Conservation (phyloP, 2,888 invertebrate species). For the Polydrusus tereticollis region DNA sequence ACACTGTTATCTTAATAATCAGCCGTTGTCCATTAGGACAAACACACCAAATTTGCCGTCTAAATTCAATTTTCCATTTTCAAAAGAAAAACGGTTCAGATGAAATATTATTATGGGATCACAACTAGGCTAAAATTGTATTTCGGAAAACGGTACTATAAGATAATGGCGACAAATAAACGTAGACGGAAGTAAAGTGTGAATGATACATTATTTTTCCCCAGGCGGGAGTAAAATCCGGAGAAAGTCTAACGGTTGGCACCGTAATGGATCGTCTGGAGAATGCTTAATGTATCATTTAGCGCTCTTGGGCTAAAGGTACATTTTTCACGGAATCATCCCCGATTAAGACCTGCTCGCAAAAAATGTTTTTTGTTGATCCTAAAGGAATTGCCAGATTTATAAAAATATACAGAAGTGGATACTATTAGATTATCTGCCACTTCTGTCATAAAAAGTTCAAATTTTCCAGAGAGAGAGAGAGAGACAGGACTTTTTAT, state of each 20-base stretch:
- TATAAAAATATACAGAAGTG: conserved; percentile 12
- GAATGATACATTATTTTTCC: conserved; percentile 47
- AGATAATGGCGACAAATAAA: conserved; percentile 48
- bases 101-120: background rate
- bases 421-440: too few relatives aligned
- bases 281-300: conserved; percentile 50
- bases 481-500: too few relatives aligned
- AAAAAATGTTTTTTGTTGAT: conserved; percentile 39
- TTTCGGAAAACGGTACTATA: conserved; percentile 17
- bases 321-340: conserved; percentile 50
- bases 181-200: conserved; percentile 46
- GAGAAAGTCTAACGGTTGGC: conserved; percentile 41
- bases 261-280: conserved; percentile 48
- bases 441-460: too few relatives aligned
- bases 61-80: background rate
- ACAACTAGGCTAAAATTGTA: background rate
- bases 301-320: conserved; percentile 45
- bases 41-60: too few relatives aligned
- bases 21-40: too few relatives aligned
- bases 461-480: too few relatives aligned
- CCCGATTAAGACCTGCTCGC: conserved; percentile 42
- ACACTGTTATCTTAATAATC: too few relatives aligned
- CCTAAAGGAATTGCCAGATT: conserved; percentile 39
- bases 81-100: background rate
- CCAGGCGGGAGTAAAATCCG: conserved; percentile 38